Base-by-base conservation (phyloP, 2,888 invertebrate species). In the Sclerodermus sp. region DNA sequence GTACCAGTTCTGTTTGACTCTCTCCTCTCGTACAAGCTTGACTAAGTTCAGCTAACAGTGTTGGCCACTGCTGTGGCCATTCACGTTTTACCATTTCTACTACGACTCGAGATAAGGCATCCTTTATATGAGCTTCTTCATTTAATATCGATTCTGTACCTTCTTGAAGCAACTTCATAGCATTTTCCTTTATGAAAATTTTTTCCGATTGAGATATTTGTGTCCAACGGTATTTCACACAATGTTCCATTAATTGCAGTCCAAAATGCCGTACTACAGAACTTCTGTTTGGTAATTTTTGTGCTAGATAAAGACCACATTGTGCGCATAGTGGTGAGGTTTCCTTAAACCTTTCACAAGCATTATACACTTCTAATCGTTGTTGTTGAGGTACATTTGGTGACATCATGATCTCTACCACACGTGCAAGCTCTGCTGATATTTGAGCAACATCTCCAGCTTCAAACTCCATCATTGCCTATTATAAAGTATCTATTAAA, bases 31-130 rank as follows among this genome's bases (percentile, higher is more conserved):
- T 82, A 73, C 93, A 92, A 1, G 93, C 88, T 65, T 88, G 87
- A 51, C 91, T 90, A 1, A 96, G 82, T 75, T 96, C 95, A 0
- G 85, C 82, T 29, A 96, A 78, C 30, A 97, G 78, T 0, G 90
- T 87, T 0, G 93, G 91, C 96, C 96, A 97, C 60, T 96, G 92
- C 73, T 96, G 96, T 0, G 97, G 97, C 97, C 96, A 97, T 76
- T 96, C 96, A 9, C 96, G 83, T 73, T 96, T 96, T 46, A 94
- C 90, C 88, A 97, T 94, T 80, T 97, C 96, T 0, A 97, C 96
- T 46, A 96, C 87, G n/a, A 96, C 90, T 42, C 95, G 84, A 12
- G 94, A 90, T 2, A 92, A 77, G 1, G 90, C 93, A 76, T 93
- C 91, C 76, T 93, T 92, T 64, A 93, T 84, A 68, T 91, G 91